These are phyloP conservation scores for Lithobates pipiens DNA, from an alignment of 2,797 vertebrate genomes.

Conservation along the genomic window DNA sequence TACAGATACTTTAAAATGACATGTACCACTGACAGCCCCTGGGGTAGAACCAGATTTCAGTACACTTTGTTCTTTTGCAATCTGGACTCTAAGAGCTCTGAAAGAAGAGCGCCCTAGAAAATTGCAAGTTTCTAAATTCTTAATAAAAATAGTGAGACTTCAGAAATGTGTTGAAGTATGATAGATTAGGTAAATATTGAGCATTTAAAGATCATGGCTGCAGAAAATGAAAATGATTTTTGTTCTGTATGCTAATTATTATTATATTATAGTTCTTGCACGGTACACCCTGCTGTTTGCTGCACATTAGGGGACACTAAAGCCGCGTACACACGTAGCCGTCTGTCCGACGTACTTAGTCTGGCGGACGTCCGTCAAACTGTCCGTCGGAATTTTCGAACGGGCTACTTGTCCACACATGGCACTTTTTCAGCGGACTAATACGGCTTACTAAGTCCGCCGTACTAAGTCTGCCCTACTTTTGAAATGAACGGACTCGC, in stretches of 20 bases:
- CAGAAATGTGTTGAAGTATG: conserved; percentile 9
- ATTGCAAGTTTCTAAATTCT: conserved; percentile 29
- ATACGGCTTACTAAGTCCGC: no score
- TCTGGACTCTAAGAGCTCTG: conserved; percentile 29
- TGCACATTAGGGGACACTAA: neutral
- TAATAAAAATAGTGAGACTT: conserved; percentile 23
- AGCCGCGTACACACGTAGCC: no score
- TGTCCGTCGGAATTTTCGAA: no score
- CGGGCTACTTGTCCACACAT: no score
- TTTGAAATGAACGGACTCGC: no score
- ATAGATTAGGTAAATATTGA: conserved; percentile 41
- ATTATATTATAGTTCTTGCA: neutral
- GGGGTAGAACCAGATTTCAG: no score
- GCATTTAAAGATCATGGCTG: conserved; percentile 3
- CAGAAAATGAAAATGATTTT: neutral
- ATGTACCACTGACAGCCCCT: no score
- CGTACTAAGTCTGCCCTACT: no score
- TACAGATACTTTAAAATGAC: no score
- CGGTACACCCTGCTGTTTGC: neutral
- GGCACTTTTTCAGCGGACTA: no score
- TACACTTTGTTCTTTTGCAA: neutral
- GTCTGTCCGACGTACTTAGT: no score
- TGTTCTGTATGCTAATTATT: conserved; percentile 15
- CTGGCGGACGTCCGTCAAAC: no score
- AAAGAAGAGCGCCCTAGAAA: conserved; percentile 19